Evolutionary conservation across 2,888 invertebrate genomes (phyloP).

Genomic region (Lasius platythorax): DNA sequence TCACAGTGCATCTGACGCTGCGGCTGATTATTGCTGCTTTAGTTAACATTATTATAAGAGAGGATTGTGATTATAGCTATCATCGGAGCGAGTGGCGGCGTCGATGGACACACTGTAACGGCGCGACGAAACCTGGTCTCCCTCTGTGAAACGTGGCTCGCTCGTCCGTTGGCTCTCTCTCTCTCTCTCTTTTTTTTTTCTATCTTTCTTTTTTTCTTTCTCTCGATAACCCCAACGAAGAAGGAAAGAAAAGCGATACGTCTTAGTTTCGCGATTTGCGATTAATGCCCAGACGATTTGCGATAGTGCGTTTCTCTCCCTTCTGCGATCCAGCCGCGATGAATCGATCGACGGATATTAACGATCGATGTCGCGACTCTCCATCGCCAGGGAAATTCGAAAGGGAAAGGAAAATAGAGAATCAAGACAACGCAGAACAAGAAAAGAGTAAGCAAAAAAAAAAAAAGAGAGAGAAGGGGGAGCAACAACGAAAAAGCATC

Average conservation of each 20-base stretch:
- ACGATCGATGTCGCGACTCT: neutral
- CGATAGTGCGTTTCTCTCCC: slow-evolving; percentile 44
- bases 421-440: neutral
- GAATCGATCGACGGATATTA: slow-evolving; percentile 18
- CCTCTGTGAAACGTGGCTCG: slow-evolving; percentile 15
- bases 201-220: neutral
- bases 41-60: slow-evolving; percentile 64
- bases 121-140: slow-evolving; percentile 9
- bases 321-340: slow-evolving; percentile 6
- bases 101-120: slow-evolving; percentile 37
- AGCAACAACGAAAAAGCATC: slow-evolving; percentile 10
- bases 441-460: slow-evolving; percentile 15
- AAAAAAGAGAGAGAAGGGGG: slow-evolving; percentile 14
- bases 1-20: slow-evolving; percentile 53
- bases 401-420: slow-evolving; percentile 37
- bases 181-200: neutral
- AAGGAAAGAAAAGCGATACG: slow-evolving; percentile 34
- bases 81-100: slow-evolving; percentile 54
- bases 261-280: slow-evolving; percentile 33
- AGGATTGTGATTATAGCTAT: slow-evolving; percentile 65
- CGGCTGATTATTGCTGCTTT: slow-evolving; percentile 71
- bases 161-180: neutral
- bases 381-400: neutral
- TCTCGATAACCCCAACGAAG: neutral
- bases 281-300: slow-evolving; percentile 62